Evolutionary conservation across 2,797 vertebrate genomes (phyloP).

Genomic region (Crypturellus tataupa): DNA sequence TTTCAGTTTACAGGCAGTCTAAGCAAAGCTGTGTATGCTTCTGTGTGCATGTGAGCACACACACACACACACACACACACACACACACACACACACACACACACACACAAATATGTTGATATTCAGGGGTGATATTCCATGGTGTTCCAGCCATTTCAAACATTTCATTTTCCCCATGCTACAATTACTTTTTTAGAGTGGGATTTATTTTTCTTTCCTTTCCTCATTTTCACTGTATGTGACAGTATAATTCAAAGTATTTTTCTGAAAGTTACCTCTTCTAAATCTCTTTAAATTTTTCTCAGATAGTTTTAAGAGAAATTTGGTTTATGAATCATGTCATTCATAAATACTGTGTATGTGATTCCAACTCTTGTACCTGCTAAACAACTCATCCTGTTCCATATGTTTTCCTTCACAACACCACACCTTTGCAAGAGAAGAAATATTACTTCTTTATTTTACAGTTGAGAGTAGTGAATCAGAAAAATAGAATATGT

Average conservation of each 20-base stretch:
- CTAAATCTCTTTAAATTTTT: background rate
- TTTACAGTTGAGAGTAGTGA: background rate
- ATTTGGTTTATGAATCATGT: background rate
- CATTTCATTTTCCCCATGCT: background rate
- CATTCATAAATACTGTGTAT: background rate
- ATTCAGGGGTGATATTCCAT: background rate
- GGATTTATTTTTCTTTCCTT: background rate
- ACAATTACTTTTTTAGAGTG: background rate
- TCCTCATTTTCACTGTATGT: background rate
- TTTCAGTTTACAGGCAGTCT: background rate
- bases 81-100: background rate
- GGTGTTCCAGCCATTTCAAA: background rate
- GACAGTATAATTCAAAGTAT: background rate
- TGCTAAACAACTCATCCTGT: background rate
- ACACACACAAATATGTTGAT: background rate
- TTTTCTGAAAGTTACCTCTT: background rate
- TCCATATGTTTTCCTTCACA: background rate
- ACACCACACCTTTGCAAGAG: background rate
- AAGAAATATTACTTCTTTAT: background rate
- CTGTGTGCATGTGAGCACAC: background rate
- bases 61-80: fast-evolving
- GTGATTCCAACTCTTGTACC: background rate
- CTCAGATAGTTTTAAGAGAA: background rate
- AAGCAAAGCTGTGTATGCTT: background rate
- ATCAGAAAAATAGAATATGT: background rate